phyloP scores from a whole-genome alignment of 2,888 invertebrate species.

The Linnaemya vulpina region DNA sequence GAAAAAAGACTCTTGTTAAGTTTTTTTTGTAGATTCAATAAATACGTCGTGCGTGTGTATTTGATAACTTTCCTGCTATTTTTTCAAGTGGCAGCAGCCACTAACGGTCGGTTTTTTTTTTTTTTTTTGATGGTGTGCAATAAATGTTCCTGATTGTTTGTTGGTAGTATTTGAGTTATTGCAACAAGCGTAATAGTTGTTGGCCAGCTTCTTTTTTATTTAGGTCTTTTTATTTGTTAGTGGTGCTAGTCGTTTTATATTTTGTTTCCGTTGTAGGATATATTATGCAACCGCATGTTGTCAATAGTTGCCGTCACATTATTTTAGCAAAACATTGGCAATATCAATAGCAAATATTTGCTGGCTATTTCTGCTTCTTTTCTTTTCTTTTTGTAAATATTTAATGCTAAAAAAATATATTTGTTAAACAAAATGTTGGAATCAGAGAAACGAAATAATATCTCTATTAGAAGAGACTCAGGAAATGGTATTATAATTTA shows the following conservation, averaged over 20 bases:
- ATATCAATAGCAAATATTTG: conserved; percentile 62
- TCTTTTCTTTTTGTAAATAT: conserved; percentile 7
- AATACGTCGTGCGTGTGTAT: conserved; percentile 7
- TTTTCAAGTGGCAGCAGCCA: conserved; percentile 12
- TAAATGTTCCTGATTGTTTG: conserved; percentile 50
- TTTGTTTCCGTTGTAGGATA: conserved; percentile 40
- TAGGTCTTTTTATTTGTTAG: conserved; percentile 3
- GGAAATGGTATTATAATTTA: background rate
- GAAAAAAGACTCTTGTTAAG: background rate
- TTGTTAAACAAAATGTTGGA: background rate
- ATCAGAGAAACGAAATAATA: background rate
- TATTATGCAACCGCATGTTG: conserved; percentile 65
- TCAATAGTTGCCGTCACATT: conserved; percentile 56
- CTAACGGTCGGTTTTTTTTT: conserved; percentile 21
- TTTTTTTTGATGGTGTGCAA: conserved; percentile 18
- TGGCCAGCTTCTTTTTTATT: background rate
- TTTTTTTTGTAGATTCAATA: background rate
- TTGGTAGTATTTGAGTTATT: conserved; percentile 56
- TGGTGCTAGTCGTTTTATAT: background rate
- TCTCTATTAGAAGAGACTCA: background rate
- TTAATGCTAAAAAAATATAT: conserved; percentile 27
- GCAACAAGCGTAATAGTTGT: conserved; percentile 56
- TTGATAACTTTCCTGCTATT: conserved; percentile 51
- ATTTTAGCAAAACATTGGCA: conserved; percentile 58
- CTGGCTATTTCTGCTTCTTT: background rate